Evolutionary conservation across 1,140 invertebrate genomes (phyloP), one percentile per base, ranked within the genome.

Genomic region (Pseudomyrmex cubaensis): DNA sequence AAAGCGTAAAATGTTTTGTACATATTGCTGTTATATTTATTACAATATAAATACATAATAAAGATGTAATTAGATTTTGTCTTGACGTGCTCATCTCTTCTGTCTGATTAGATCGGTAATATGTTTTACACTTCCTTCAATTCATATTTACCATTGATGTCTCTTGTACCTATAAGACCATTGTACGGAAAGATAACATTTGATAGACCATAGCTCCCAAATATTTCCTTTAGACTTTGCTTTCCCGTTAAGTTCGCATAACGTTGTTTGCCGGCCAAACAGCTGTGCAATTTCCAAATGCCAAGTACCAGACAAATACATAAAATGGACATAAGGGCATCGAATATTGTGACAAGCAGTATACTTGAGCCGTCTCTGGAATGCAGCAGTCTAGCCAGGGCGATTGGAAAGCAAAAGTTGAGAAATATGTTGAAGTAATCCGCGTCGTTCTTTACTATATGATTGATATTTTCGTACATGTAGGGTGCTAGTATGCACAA

Each of bases 151-250:
- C 85, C 87, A 67, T 88, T 84, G 7, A 90, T 87, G 66, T 88
- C 87, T 70, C 88, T 85, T n/a, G 83, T 87, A 44, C 91, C 83
- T 72, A 90, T 63, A 54, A 92, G 87, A 61, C 91, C 92, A 56
- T 92, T 92, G 12, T 90, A 91, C 0, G 91, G 91, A 57, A 93
- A 93, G 2, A 93, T 77, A 57, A 92, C 64, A 59, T 93, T 93
- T 4, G 72, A 90, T 20, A 91, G 52, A 62, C 92, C 89, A 69
- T 93, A 92, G 72, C 85, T 92, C 13, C 91, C 91, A 83, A 92
- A 92, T 52, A 92, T 90, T 52, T 92, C 89, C 22, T 63, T 82
- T 0, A 92, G 20, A 73, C 76, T 80, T 69, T 91, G 87, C 64
- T 64, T 90, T 70, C 83, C 83, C 8, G 78, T 69, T 17, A 86